phyloP scores from a whole-genome alignment of 2,888 invertebrate species.

The Drosophila seclusa region DNA sequence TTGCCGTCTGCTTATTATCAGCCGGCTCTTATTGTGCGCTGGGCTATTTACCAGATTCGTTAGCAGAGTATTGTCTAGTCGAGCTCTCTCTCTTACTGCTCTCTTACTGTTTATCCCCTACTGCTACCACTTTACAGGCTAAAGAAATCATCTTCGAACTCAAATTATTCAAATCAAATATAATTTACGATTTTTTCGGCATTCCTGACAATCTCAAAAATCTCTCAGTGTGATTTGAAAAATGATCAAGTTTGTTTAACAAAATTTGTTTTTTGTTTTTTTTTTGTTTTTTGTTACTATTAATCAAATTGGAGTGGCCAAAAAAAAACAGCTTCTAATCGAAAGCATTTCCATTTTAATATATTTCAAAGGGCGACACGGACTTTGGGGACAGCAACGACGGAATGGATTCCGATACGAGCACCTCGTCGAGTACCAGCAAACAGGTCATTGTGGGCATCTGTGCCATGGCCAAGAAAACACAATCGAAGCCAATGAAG shows the following conservation, averaged over 20 bases:
- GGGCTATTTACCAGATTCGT: background rate
- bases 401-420: slow-evolving; percentile 87
- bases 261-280: slow-evolving; percentile 1
- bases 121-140: background rate
- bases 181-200: background rate
- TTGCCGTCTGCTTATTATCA: background rate
- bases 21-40: background rate
- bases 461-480: slow-evolving; percentile 99
- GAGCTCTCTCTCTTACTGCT: background rate
- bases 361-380: slow-evolving; percentile 88
- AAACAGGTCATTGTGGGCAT: slow-evolving; percentile 98
- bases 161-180: background rate
- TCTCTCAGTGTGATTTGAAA: no score
- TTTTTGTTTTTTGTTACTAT: slow-evolving; percentile 3
- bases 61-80: background rate
- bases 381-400: slow-evolving; percentile 89
- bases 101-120: background rate
- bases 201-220: background rate
- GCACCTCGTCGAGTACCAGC: slow-evolving; percentile 87
- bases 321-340: background rate
- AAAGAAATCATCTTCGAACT: background rate
- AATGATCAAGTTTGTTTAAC: no score
- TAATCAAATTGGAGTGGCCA: background rate
- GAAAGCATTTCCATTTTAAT: background rate
- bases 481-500: slow-evolving; percentile 99